Base-by-base conservation (phyloP, 2,888 invertebrate species). In the Ormyrus nitidulus region DNA sequence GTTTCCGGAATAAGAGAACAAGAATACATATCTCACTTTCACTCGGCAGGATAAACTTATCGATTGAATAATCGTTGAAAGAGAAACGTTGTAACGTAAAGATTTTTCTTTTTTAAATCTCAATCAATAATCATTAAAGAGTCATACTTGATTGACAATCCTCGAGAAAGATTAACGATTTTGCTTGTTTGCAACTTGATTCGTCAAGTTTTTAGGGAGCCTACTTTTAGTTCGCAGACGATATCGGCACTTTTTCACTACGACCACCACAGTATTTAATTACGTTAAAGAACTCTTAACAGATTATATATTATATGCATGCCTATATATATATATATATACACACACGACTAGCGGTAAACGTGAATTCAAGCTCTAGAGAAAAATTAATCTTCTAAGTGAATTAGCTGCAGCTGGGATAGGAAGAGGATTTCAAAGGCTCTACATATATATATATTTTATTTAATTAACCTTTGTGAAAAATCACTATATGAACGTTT, bases 251-350 rank as follows among this genome's bases (percentile, higher is more conserved):
- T 68, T 54, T 11, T 69, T 70, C 61, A 64, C 65, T 61, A 73
- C 46, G 59, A 53, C 61, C 66, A 54, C 51, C 34, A 56, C 71
- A 62, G 72, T 76, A 77, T 80, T 77, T 69, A 77, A 77, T 81
- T 65, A 56, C 7, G 71, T 81, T 71, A 70, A 74, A 70, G 66
- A 80, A 69, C 34, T 64, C 8, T 77, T 56, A 77, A 58, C 49
- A 61, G 70, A 81, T 77, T 77, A 68, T 77, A 70, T 65, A 70
- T 79, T 70, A 59, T 58, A 70, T 71, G 73, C 62, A 74, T 69
- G 76, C 59, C 74, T 77, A 74, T 77, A 56, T 65, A 72, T 80
- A 79, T 64, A 79, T 74, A 78, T n/a, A 65, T 44, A 46, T 11
- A 62, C 11, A 46, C 34, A 51, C 53, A 68, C 62, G 66, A 76